Evolutionary conservation across 2,888 invertebrate genomes (phyloP), one percentile per base, ranked within the genome.

Genomic region (Idaea straminata): DNA sequence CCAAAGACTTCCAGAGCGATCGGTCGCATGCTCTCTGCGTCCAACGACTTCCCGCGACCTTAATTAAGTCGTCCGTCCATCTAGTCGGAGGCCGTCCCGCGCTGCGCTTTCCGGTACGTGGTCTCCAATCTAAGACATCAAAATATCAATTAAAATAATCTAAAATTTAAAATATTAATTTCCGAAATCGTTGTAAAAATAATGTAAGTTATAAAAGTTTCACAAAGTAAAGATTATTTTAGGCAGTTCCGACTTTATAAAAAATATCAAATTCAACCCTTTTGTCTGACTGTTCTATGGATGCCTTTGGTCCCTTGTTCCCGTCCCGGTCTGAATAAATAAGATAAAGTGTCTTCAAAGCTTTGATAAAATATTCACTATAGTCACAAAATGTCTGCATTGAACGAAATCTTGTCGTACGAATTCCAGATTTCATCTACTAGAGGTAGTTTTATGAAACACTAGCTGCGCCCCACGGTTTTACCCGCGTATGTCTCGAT

Each of bases 351-450:
- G 67, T 65, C 61, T 68, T 57, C 62, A 63, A 67, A 66, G 70
- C 72, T 70, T 73, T 72, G 70, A 73, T 73, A 58, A 68, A 72
- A 72, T 72, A 73, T 73, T 72, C 69, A 72, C 65, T 36, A 62
- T 34, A 66, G 61, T 66, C 70, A 65, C 62, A 63, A 64, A 69
- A 67, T 68, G 65, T 66, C 62, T 62, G 65, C 64, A 67, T 67
- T 59, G 59, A 10, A 59, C 58, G 15, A 59, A 25, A 62, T n/a
- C n/a, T 15, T 36, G 13, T 4, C 63, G 62, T 69, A 66, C 62
- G 65, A 65, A 62, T 64, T 34, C 57, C 38, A 61, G 68, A 66
- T 35, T 35, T 13, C 15, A 36, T 16, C 58, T 61, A 61, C 59
- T 59, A 60, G 36, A 61, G 35, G 6, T 36, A 25, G 25, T 3